These are phyloP conservation scores for Cataglyphis cursor DNA, from an alignment of 2,888 invertebrate species.

Conservation along the genomic window DNA sequence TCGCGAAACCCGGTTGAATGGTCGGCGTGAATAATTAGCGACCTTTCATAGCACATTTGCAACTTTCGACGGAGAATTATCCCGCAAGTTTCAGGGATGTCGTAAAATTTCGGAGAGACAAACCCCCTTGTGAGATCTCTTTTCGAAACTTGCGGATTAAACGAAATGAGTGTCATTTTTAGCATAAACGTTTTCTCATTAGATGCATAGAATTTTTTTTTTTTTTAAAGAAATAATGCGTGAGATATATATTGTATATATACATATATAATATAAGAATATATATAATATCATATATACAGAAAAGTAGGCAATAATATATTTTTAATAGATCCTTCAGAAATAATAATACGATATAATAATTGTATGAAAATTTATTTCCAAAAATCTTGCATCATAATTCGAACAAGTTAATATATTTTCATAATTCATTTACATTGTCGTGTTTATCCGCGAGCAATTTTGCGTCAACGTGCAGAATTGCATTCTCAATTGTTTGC, in stretches of 20 bases:
- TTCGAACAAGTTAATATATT: background rate
- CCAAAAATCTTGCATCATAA: background rate
- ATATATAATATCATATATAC: too few species aligned
- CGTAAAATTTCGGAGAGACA: background rate
- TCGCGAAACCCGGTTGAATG: conserved; percentile 2
- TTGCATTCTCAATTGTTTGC: background rate
- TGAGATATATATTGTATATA: background rate
- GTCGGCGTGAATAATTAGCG: conserved; percentile 17
- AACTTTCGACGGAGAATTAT: conserved; percentile 3
- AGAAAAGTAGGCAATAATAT: too few species aligned
- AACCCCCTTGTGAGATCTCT: background rate
- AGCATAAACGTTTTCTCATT: background rate
- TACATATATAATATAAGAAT: background rate
- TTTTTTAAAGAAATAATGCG: background rate
- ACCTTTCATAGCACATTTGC: background rate
- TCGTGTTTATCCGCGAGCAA: background rate
- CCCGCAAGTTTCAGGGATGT: background rate
- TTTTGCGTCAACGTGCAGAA: background rate
- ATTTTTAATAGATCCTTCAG: too few species aligned
- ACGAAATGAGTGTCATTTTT: background rate
- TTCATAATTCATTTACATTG: background rate
- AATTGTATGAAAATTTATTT: background rate
- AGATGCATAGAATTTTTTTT: background rate
- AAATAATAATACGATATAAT: too few species aligned
- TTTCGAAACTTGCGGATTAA: background rate